Evolutionary conservation across 2,113 vertebrate genomes (phyloP), one percentile per base, ranked within the genome.

Genomic region (Zootoca vivipara): DNA sequence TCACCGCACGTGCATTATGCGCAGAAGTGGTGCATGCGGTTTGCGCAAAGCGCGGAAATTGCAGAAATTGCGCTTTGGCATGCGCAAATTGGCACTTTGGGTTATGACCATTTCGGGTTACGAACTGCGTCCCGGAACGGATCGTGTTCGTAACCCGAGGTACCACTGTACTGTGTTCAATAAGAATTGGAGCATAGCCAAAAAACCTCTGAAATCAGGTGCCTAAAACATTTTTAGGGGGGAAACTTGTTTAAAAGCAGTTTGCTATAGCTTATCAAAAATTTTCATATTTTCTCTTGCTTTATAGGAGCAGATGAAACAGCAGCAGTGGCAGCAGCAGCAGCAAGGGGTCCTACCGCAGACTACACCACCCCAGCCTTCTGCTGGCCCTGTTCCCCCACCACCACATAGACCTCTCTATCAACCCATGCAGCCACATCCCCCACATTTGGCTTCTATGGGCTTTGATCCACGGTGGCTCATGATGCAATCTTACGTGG

Each of bases 401-500:
- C 97, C 98, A 0, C 98, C 98, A 75, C 99, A 99, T 52, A 97
- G 98, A 85, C 98, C 98, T 30, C 97, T 99, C 24, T 99, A 99
- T 94, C 99, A 98, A 91, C 97, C 98, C 69, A 97, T 99, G 90
- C 98, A 98, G 5, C 98, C 98, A 15, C 99, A 99, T 92, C 98
- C 98, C 81, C 99, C 98, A 81, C 99, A 99, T 86, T 92, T 99
- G 93, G 98, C 99, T 86, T 98, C 99, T 1, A 99, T 99, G 98
- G 98, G 98, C 10, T 99, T 99, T 92, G 99, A 99, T 93, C 99
- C 99, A 3, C 97, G 99, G 87, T 99, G 99, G 99, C 97, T 99
- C 52, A 99, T 99, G 99, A 99, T 99, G 98, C 99, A 99, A 85
- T 98, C 99, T 12, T 99, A 99, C 92, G 99, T 99, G 98, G 99